Base-by-base conservation (phyloP, 2,113 vertebrate genomes). In the Lanius ludovicianus region DNA sequence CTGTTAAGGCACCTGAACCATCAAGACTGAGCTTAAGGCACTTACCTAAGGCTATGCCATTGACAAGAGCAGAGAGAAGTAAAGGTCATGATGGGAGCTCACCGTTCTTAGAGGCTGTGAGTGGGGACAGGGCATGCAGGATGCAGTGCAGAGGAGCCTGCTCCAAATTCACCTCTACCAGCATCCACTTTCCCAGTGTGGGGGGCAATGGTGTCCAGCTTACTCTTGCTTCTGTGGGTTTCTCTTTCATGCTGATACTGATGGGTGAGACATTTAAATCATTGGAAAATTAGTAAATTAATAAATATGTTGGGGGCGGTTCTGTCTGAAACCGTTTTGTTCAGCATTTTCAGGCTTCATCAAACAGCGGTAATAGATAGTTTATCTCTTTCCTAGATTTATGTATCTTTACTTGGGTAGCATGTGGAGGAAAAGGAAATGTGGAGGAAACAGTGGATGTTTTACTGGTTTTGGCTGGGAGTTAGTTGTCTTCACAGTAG, bases 31-130 rank as follows among this genome's bases (percentile, higher is more conserved):
- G 23, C 70, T 90, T 57, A 42, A 65, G 90, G 39, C 23, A 35
- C 47, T 82, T 42, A 22, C 19, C 55, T 59, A 41, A 87, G 41
- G 65, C 14, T 50, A 46, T 0, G 1, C 21, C 21, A 21, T 6
- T 59, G 71, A 76, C 19, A 60, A 42, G 21, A 47, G 33, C 27
- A 18, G 39, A 30, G 23, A 14, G 59, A 83, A 88, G 83, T 28
- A 50, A 76, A 76, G 27, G 30, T 2, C 0, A 3, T 0, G 3
- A 20, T 47, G 9, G 3, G 55, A 78, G n/a, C 15, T 79, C 3
- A 0, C 39, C 1, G 0, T 63, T 57, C n/a, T 49, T 10, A 19
- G 68, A 52, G 37, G 52, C 33, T 50, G 21, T 15, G 3, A 4
- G 12, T 2, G 2, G 35, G 27, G 16, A 53, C n/a, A 7, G 41